Percentiles rank a stretch among this genome's conserved stretches.
These are phyloP conservation scores for Callitettix versicolor DNA, from an alignment of 1,140 invertebrate genomes.

Conservation along the genomic window DNA sequence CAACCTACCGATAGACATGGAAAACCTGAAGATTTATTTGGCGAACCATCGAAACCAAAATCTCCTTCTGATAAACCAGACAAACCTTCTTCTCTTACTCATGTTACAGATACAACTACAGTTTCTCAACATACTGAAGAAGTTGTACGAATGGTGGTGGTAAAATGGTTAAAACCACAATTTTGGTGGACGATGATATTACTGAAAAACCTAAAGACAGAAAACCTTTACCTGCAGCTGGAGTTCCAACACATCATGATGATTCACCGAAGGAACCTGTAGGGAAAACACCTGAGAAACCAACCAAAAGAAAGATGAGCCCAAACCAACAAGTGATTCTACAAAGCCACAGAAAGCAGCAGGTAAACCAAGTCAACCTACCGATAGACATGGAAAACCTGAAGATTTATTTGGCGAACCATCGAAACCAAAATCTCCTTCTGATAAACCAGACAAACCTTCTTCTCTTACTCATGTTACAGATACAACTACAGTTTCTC, in stretches of 20 bases:
- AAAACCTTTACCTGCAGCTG: not conserved
- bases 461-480: too few species aligned
- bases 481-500: too few species aligned
- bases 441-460: not conserved
- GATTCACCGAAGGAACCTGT: conserved; percentile 2
- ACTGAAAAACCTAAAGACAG: conserved; percentile 2
- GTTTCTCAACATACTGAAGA: not conserved
- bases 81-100: too few species aligned
- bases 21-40: conserved; percentile 1
- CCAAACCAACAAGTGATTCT: too few species aligned
- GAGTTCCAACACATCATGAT: not conserved
- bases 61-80: too few species aligned
- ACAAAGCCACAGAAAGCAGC: conserved; percentile 1
- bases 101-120: not conserved
- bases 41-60: not conserved
- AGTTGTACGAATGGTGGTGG: conserved; percentile 22
- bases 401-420: not conserved
- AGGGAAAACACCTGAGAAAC: not conserved
- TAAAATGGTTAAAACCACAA: conserved; percentile 16
- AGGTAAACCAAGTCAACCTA: conserved; percentile 3
- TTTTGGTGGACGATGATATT: conserved; percentile 3
- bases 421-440: not conserved
- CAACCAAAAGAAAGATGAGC: too few species aligned
- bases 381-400: conserved; percentile 5
- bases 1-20: not conserved